Base-by-base conservation (phyloP, 2,113 vertebrate genomes). In the Istiophorus platypterus region DNA sequence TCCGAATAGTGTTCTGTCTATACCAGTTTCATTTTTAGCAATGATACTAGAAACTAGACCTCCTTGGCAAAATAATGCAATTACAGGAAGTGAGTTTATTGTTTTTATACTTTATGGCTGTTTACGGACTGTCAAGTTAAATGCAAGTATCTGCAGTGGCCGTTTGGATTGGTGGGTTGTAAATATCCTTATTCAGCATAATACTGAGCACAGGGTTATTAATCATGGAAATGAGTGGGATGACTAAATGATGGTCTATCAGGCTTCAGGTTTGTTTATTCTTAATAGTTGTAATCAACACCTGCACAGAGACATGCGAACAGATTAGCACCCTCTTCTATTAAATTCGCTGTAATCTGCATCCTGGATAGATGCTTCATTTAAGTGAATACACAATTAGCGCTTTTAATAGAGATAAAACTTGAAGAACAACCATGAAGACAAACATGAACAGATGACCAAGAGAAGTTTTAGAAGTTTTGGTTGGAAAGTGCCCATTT, bases 51-150 rank as follows among this genome's bases (percentile, higher is more conserved):
- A 15, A 72, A 37, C 34, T 29, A 41, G 11, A 80, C 1, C 73
- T 34, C 41, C 57, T 75, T 67, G 26, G 49, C 18, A 78, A 81
- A 76, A 69, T 41, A 14, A 72, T 59, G 41, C 42, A 80, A 24
- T 3, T 11, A 39, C 29, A 79, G 69, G 71, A 76, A 24, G 45
- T 64, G 29, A 52, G 34, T 70, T 75, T 63, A 45, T 52, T 65
- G 39, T 70, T 15, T 72, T 18, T 54, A 56, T 62, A 73, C 68
- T 63, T 74, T 70, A 76, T 75, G 14, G 13, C 31, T n/a, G 4
- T 90, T 87, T 72, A 87, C 77, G 49, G 37, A 73, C 41, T 84
- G 61, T 74, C 82, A 79, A 59, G 27, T 57, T 79, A 80, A 90
- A 86, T 77, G 54, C 24, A 51, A 72, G 51, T 76, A 34, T 72